Conservation (phyloP, 2,888 invertebrate species). For the Hirtodrosophila cameraria region DNA sequence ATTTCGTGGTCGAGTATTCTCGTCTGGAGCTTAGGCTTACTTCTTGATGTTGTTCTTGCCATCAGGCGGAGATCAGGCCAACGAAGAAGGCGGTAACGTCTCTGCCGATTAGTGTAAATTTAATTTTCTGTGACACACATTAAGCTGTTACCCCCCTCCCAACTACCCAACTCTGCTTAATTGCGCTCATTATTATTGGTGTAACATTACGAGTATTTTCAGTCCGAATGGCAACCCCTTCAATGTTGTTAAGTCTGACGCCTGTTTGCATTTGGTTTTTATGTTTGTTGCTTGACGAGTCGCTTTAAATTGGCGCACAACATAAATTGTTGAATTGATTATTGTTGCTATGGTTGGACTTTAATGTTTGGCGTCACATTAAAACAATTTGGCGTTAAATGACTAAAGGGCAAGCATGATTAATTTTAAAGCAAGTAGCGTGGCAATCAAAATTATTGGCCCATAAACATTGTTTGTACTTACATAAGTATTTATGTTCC, state of each 20-base stretch:
- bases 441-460: too few species aligned
- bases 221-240: slow-evolving; percentile 24
- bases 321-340: slow-evolving; percentile 50
- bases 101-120: slow-evolving; percentile 69
- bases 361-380: slow-evolving; percentile 65
- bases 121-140: slow-evolving; percentile 76
- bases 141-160: slow-evolving; percentile 54
- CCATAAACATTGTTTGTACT: too few species aligned
- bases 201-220: slow-evolving; percentile 54
- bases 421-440: neutral
- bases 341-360: slow-evolving; percentile 41
- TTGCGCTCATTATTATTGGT: slow-evolving; percentile 75
- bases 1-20: too few species aligned
- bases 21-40: too few species aligned
- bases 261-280: slow-evolving; percentile 72
- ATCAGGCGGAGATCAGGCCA: slow-evolving; percentile 9
- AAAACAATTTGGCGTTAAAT: slow-evolving; percentile 65
- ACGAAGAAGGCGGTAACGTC: slow-evolving; percentile 5
- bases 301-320: slow-evolving; percentile 57
- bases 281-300: slow-evolving; percentile 46
- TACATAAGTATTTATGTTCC: too few species aligned
- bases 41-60: slow-evolving; percentile 1
- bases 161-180: slow-evolving; percentile 42
- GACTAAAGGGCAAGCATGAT: neutral
- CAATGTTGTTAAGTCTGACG: slow-evolving; percentile 21